Conservation (phyloP, 2,797 vertebrate genomes). For the Babyrousa celebensis region DNA sequence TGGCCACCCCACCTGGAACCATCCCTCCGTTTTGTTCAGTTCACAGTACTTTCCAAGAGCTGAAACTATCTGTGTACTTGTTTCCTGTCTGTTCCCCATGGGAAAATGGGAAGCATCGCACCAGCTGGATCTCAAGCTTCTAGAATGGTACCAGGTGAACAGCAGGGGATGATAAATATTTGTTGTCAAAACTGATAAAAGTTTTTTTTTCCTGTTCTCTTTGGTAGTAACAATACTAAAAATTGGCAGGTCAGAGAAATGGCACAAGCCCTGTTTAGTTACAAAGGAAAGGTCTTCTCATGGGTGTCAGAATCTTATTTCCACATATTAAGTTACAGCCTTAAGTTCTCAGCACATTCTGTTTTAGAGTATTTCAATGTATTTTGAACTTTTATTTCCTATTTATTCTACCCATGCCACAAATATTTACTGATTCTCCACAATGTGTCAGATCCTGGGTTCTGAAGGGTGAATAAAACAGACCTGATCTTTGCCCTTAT, state of each 20-base stretch:
- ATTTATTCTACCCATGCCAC: background rate
- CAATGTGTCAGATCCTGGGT: background rate
- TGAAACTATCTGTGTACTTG: background rate
- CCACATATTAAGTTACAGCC: background rate
- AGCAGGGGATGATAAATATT: background rate
- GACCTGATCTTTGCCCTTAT: background rate
- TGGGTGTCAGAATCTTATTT: background rate
- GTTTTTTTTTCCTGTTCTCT: background rate
- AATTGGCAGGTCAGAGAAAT: background rate
- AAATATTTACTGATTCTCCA: background rate
- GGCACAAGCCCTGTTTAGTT: background rate
- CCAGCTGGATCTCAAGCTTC: background rate
- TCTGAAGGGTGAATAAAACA: background rate
- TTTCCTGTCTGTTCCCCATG: background rate
- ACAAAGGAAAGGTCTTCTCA: background rate
- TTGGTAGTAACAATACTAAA: background rate
- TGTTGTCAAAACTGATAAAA: background rate
- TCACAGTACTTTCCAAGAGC: background rate
- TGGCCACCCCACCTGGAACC: no score
- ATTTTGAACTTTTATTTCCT: background rate
- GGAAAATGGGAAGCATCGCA: background rate
- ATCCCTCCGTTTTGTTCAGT: background rate
- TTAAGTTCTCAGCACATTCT: background rate
- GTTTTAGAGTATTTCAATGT: background rate
- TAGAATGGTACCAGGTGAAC: background rate